These are phyloP conservation scores for Pseudochirops corinnae DNA, from an alignment of 2,797 vertebrate species.

Conservation along the genomic window DNA sequence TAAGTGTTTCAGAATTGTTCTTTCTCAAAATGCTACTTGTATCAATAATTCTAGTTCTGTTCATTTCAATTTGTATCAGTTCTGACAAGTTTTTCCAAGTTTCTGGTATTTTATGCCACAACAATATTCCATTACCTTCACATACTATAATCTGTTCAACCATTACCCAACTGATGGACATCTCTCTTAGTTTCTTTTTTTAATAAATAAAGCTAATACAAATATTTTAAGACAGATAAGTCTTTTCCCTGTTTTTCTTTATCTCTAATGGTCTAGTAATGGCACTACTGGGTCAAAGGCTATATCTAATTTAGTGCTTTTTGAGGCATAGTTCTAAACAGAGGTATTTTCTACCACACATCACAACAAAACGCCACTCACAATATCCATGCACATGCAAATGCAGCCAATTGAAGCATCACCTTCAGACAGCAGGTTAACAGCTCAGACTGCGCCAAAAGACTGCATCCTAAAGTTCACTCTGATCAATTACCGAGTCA, in stretches of 20 bases:
- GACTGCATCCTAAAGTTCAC: conserved; percentile 86
- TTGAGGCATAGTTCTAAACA: background rate
- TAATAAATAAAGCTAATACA: background rate
- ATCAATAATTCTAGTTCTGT: background rate
- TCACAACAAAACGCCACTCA: conserved; percentile 66
- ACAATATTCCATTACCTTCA: background rate
- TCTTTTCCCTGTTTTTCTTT: background rate
- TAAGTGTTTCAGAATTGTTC: background rate
- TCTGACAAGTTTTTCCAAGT: background rate
- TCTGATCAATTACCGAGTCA: conserved; percentile 85
- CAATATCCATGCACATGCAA: conserved; percentile 80
- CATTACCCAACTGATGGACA: background rate
- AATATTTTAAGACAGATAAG: background rate
- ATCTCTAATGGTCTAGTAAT: background rate
- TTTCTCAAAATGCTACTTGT: background rate
- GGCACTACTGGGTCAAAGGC: background rate
- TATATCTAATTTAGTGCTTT: background rate
- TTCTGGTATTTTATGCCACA: background rate
- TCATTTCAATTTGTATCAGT: background rate
- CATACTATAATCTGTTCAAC: background rate
- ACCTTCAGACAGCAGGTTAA: conserved; percentile 83
- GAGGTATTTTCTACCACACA: conserved; percentile 64
- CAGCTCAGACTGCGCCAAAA: conserved; percentile 78
- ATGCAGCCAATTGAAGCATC: conserved; percentile 81
- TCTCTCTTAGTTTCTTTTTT: background rate